These are phyloP conservation scores for Nestor notabilis DNA, from an alignment of 2,113 vertebrate genomes.

Conservation along the genomic window DNA sequence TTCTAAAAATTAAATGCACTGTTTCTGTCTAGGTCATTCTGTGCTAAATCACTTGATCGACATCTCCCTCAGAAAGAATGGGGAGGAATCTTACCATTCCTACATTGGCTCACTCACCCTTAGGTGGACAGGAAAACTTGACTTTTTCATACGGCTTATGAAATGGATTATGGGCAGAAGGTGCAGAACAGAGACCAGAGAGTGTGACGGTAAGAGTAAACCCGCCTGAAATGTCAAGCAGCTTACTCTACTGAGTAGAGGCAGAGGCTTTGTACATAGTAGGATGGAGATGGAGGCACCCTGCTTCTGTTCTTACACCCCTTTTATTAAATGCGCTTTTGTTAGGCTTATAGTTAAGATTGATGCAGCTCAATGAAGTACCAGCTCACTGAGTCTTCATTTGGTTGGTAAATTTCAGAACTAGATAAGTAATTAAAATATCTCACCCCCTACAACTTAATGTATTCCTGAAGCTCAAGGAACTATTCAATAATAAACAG, in stretches of 20 bases:
- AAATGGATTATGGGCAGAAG: not conserved
- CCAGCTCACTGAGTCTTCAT: not conserved
- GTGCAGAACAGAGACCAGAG: not conserved
- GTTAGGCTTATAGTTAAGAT: not conserved
- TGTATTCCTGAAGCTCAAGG: not conserved
- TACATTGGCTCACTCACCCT: not conserved
- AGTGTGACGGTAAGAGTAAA: not conserved
- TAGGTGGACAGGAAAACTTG: not conserved
- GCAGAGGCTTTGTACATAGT: not conserved
- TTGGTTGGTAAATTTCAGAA: constrained; percentile 1
- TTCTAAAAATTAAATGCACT: not conserved
- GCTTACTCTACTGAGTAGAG: not conserved
- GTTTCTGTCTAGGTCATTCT: not conserved
- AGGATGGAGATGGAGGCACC: not conserved
- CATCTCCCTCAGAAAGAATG: not conserved
- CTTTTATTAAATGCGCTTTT: constrained; percentile 24
- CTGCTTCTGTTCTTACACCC: constrained; percentile 11
- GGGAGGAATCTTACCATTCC: not conserved
- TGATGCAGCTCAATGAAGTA: constrained; percentile 6
- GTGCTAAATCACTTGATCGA: not conserved
- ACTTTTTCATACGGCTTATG: not conserved
- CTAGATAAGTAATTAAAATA: not conserved
- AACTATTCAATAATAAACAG: not conserved
- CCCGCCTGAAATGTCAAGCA: not conserved
- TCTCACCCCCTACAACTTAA: not conserved